These are phyloP conservation scores for Falco peregrinus DNA, from an alignment of 2,797 vertebrate genomes.

Conservation along the genomic window DNA sequence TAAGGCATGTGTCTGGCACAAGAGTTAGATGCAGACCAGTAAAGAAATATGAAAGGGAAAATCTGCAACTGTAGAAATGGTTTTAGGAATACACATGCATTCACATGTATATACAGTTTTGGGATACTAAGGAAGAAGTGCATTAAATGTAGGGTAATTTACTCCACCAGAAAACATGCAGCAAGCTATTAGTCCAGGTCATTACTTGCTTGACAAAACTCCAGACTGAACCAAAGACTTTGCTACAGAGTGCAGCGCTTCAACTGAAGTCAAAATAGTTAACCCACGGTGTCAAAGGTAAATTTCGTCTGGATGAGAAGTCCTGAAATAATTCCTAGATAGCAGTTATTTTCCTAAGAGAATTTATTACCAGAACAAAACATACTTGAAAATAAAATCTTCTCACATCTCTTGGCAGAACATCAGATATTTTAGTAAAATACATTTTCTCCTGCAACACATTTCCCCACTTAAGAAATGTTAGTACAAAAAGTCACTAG, in stretches of 20 bases:
- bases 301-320: neutral
- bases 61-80: neutral
- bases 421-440: constrained; percentile 2
- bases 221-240: neutral
- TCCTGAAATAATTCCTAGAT: constrained; percentile 6
- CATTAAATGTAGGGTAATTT: neutral
- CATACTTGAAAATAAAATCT: neutral
- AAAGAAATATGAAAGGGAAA: neutral
- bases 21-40: neutral
- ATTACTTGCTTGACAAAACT: neutral
- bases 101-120: neutral
- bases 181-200: neutral
- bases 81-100: neutral
- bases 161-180: neutral
- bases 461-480: neutral
- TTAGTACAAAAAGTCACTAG: neutral
- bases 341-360: neutral
- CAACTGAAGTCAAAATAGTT: neutral
- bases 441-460: neutral
- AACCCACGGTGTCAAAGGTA: neutral
- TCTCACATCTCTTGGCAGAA: neutral
- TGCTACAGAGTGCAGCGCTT: neutral
- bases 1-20: neutral
- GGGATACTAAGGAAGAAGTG: neutral
- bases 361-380: constrained; percentile 28